Conservation (phyloP, 1,140 invertebrate species). For the Colletes gigas region DNA sequence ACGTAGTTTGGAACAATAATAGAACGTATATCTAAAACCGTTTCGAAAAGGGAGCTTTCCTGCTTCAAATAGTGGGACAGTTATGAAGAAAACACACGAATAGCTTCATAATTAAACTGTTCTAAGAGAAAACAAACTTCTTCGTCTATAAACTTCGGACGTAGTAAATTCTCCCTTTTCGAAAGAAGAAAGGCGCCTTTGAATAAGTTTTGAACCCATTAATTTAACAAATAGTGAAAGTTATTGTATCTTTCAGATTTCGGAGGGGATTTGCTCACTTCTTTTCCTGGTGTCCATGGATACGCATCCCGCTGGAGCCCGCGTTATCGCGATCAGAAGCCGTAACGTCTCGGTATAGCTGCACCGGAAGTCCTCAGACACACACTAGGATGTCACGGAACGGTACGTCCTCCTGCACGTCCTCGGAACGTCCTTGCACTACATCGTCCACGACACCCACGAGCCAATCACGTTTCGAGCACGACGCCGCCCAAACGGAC, state of each 20-base stretch:
- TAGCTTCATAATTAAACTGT: no score
- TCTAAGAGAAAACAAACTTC: no score
- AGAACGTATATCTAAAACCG: no score
- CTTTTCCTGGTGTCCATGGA: constrained; percentile 90
- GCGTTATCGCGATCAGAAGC: constrained; percentile 82
- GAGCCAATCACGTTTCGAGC: constrained; percentile 65
- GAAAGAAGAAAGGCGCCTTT: no score
- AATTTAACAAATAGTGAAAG: background rate
- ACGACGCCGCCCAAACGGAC: constrained; percentile 25
- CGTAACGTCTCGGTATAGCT: constrained; percentile 86
- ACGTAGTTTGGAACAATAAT: no score
- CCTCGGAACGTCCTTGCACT: constrained; percentile 69
- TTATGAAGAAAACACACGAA: no score
- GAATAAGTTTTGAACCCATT: no score
- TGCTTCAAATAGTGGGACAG: no score
- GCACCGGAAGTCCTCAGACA: constrained; percentile 86
- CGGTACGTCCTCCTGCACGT: constrained; percentile 81
- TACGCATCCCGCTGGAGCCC: constrained; percentile 85
- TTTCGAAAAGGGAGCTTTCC: no score
- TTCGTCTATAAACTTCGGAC: no score
- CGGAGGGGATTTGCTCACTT: constrained; percentile 93
- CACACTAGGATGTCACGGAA: constrained; percentile 87
- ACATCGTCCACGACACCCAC: constrained; percentile 67
- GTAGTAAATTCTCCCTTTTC: no score
- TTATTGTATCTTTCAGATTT: constrained; percentile 84